Evolutionary conservation across 2,888 invertebrate genomes (phyloP), one percentile per base, ranked within the genome.

Genomic region (Cremastinae sp.): DNA sequence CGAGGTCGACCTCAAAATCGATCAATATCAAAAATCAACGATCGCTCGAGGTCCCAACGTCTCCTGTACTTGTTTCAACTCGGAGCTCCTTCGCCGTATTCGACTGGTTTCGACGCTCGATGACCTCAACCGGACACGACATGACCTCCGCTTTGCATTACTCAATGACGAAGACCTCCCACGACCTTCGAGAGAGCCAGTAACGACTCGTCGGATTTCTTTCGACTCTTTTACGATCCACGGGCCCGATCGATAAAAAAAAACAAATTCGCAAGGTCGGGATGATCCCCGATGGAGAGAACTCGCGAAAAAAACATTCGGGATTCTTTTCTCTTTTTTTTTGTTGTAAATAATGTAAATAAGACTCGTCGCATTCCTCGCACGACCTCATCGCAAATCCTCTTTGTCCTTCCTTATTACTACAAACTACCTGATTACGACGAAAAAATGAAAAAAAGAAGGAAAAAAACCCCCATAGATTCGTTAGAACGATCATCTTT

Each of bases 341-440:
- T 58, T 18, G 47, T 49, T 69, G 69, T 69, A 69, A 65, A 70
- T 74, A 71, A 66, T 74, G 74, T 71, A 72, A 64, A 75, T 75
- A 76, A 59, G 82, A 82, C 83, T 86, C 83, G 82, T 82, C 83
- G 86, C 86, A 86, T 86, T 86, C 86, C 86, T 85, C 81, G 80
- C 82, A 83, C 83, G 78, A 79, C 61, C 80, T 81, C 80, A 83
- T 83, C 81, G 82, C 79, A 81, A 83, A 81, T 77, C 78, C 80
- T 75, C 71, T 71, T 65, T 72, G 71, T 72, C 59, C 73, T 12
- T 43, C 70, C 68, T 43, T 62, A 59, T 56, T 45, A 61, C 28
- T 55, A 66, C 75, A 71, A 75, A 71, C 22, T 61, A 75, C 71
- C 68, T 74, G 68, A 69, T 69, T 47, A 69, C 56, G 51, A 64